Percentiles rank a stretch among this genome's conserved stretches.
Conservation (phyloP, 2,797 vertebrate species). For the Adelosebastes latens region DNA sequence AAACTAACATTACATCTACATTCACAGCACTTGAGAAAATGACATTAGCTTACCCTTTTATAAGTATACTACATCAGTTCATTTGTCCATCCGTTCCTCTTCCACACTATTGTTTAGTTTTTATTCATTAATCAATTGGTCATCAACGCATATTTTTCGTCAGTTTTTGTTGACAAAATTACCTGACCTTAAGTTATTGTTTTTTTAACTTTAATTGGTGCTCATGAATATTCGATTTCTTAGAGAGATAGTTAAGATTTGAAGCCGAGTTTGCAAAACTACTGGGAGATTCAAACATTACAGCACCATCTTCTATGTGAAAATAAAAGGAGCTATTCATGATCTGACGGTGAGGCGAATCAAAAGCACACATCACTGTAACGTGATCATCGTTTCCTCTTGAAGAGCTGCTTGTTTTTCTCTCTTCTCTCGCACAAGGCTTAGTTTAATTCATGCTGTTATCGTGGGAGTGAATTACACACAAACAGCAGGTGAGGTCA, state of each 20-base stretch:
- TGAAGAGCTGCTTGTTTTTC: constrained; percentile 53
- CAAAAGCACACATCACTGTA: constrained; percentile 44
- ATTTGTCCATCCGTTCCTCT: not conserved
- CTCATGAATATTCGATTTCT: constrained; percentile 15
- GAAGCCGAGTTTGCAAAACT: not conserved
- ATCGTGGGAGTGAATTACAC: constrained; percentile 50
- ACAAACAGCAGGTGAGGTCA: constrained; percentile 69
- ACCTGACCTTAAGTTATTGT: not conserved
- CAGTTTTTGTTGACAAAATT: not conserved
- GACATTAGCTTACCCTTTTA: not conserved
- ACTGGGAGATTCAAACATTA: constrained; percentile 17
- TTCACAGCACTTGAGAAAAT: not conserved
- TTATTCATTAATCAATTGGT: not conserved
- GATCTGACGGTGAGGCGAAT: constrained; percentile 47
- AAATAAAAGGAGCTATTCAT: constrained; percentile 24
- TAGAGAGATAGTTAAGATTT: not conserved
- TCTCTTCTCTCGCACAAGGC: constrained; percentile 30
- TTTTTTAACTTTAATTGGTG: constrained; percentile 2
- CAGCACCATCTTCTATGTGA: not conserved
- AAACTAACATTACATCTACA: not conserved
- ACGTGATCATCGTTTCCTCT: constrained; percentile 30
- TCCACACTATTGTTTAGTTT: not conserved
- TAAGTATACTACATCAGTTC: too few relatives aligned
- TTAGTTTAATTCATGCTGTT: constrained; percentile 45
- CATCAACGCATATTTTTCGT: not conserved